phyloP scores from a whole-genome alignment of 2,113 vertebrate species.

The Cephalopterus ornatus region DNA sequence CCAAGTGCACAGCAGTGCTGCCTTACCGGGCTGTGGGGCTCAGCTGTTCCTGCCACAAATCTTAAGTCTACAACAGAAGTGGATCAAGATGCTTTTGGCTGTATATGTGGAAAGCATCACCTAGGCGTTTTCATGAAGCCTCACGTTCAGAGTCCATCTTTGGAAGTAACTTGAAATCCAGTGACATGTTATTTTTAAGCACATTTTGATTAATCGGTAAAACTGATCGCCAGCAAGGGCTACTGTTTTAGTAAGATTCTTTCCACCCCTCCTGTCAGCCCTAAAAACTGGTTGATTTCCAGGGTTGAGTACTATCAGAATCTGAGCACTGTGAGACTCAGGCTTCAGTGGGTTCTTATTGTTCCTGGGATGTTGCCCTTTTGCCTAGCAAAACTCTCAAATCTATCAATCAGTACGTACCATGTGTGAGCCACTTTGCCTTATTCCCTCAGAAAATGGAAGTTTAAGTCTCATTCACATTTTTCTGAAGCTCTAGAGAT shows the following conservation, averaged over 20 bases:
- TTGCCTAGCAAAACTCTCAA: neutral
- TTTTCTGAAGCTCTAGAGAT: neutral
- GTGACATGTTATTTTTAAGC: neutral
- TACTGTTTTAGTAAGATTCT: neutral
- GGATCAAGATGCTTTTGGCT: neutral
- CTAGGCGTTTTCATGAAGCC: neutral
- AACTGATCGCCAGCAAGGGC: neutral
- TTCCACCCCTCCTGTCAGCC: neutral
- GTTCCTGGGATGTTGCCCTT: neutral
- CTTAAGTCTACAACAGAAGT: neutral
- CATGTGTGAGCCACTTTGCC: neutral
- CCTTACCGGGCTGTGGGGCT: neutral
- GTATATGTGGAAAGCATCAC: neutral
- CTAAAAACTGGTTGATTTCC: neutral
- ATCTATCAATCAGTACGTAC: accelerated
- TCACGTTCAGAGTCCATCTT: neutral
- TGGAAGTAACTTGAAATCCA: neutral
- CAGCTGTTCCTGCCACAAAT: neutral
- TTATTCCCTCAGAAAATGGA: neutral
- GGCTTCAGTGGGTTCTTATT: neutral
- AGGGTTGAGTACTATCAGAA: neutral
- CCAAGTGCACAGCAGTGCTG: accelerated
- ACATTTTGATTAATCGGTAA: neutral
- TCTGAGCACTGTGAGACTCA: neutral
- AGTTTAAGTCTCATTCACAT: neutral